phyloP scores from a whole-genome alignment of 37 sponge, comb jelly and placozoan genomes.

The Ianthella basta region DNA sequence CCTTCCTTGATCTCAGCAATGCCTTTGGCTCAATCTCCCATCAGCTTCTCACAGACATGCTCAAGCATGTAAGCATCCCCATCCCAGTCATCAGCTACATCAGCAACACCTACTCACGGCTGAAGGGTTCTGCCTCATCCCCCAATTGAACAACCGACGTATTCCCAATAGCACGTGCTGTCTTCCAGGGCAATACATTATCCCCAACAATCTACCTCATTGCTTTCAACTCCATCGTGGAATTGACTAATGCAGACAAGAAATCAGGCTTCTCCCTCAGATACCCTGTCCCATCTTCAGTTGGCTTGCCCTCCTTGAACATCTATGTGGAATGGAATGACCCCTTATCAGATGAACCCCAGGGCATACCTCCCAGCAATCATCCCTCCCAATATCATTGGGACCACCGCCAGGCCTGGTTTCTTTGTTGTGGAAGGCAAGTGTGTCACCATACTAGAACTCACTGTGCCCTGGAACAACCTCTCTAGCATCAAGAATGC shows the following conservation, averaged over 20 bases:
- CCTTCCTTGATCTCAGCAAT: slow-evolving; percentile 48
- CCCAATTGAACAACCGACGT: slow-evolving; percentile 1
- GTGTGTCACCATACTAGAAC: too few species aligned
- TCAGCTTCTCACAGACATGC: slow-evolving; percentile 1
- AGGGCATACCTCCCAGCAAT: too few species aligned
- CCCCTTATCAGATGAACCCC: too few species aligned
- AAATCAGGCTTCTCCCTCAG: not conserved
- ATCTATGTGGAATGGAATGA: too few species aligned
- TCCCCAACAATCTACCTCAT: slow-evolving; percentile 29
- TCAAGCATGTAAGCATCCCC: slow-evolving; percentile 9
- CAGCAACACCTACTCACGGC: not conserved
- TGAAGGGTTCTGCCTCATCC: slow-evolving; percentile 1
- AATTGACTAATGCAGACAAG: not conserved
- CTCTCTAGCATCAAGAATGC: too few species aligned
- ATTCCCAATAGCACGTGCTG: not conserved
- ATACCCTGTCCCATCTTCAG: not conserved
- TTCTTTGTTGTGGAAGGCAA: too few species aligned
- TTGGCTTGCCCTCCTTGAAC: too few species aligned
- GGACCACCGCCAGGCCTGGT: too few species aligned
- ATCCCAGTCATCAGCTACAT: not conserved
- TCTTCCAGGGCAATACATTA: slow-evolving; percentile 33
- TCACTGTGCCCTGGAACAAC: too few species aligned
- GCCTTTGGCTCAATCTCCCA: slow-evolving; percentile 56
- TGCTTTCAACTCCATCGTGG: slow-evolving; percentile 21
- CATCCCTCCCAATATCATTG: too few species aligned